Evolutionary conservation across 2,888 invertebrate species (phyloP).

Genomic region (Neuroscelio doddi): DNA sequence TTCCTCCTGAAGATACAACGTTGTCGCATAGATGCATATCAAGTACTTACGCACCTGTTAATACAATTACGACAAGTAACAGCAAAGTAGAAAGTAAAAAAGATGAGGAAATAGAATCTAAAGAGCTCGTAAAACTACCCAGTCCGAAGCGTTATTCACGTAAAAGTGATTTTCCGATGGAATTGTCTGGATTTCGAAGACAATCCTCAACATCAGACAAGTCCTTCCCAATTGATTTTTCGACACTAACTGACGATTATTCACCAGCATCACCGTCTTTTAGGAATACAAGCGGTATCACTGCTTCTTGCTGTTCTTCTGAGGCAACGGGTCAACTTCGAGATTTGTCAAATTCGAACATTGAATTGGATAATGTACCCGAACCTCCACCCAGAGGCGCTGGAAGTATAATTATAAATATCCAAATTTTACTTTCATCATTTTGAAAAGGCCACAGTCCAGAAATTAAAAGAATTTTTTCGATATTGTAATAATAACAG

Average conservation of each 20-base stretch:
- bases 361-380: conserved; percentile 73
- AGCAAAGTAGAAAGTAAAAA: conserved; percentile 50
- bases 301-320: conserved; percentile 61
- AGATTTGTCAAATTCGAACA: conserved; percentile 63
- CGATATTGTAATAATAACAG: too few relatives aligned
- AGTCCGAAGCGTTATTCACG: conserved; percentile 69
- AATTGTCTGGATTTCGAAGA: conserved; percentile 51
- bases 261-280: conserved; percentile 60
- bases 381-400: conserved; percentile 82
- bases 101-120: conserved; percentile 51
- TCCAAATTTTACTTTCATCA: too few relatives aligned
- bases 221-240: conserved; percentile 66
- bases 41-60: conserved; percentile 32
- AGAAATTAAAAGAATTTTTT: too few relatives aligned
- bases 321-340: conserved; percentile 62
- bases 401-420: conserved; percentile 77
- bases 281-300: conserved; percentile 34
- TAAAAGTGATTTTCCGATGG: conserved; percentile 60
- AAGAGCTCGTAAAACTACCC: conserved; percentile 65
- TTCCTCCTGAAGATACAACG: conserved; percentile 78
- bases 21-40: conserved; percentile 61
- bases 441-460: too few relatives aligned
- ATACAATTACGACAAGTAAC: conserved; percentile 18
- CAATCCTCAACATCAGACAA: conserved; percentile 59
- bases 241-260: conserved; percentile 47